A percentile compares a stretch with the other conserved stretches of the same genome.
phyloP scores from a whole-genome alignment of 1,140 invertebrate genomes.

The Drosophila chauvacae region DNA sequence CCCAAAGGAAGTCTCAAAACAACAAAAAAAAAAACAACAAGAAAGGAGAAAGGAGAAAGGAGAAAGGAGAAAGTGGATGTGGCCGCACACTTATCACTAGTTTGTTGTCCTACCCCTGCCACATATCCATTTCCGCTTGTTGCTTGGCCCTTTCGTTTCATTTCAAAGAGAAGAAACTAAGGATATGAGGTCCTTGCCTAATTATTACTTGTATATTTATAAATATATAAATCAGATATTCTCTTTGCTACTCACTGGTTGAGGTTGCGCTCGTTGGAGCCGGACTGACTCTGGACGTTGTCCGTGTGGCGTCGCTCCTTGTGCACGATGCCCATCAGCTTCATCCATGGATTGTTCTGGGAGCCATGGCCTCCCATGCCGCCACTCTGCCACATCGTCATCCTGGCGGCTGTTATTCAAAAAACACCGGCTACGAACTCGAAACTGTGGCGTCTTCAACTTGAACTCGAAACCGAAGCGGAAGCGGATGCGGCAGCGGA shows the following conservation, averaged over 20 bases:
- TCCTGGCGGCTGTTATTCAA: constrained; percentile 70
- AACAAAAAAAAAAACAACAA: background rate
- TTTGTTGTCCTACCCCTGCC: constrained; percentile 1
- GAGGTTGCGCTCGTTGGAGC: constrained; percentile 87
- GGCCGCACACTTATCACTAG: constrained; percentile 14
- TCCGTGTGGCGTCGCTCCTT: constrained; percentile 88
- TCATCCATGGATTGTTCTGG: constrained; percentile 93
- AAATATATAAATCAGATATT: background rate
- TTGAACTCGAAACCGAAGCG: constrained; percentile 14
- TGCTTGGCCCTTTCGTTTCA: background rate
- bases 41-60: background rate
- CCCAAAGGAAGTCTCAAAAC: constrained; percentile 4
- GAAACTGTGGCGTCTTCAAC: constrained; percentile 27
- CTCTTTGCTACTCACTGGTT: constrained; percentile 87
- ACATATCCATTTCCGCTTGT: constrained; percentile 4
- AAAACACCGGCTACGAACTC: background rate
- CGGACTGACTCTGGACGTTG: constrained; percentile 85
- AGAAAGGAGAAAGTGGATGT: background rate
- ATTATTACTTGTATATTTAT: background rate
- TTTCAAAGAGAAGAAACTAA: background rate
- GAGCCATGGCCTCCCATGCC: constrained; percentile 89
- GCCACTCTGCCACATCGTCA: constrained; percentile 91
- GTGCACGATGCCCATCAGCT: constrained; percentile 92
- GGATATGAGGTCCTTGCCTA: background rate
- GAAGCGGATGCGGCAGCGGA: background rate